These are phyloP conservation scores for Acromyrmex heyeri DNA, from an alignment of 1,140 invertebrate species.

Conservation along the genomic window DNA sequence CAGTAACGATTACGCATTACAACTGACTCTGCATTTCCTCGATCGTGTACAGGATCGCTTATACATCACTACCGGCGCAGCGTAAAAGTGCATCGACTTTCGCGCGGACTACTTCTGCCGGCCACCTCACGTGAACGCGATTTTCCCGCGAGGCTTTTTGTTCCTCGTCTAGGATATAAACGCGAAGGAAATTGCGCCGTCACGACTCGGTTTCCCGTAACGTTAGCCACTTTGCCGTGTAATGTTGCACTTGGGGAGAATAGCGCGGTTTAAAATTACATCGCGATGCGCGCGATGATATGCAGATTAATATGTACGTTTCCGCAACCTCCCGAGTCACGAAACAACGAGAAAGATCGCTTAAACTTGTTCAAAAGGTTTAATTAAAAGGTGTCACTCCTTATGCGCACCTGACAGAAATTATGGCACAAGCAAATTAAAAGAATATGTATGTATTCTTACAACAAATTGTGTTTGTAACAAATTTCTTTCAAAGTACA, in stretches of 20 bases:
- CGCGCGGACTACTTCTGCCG: conserved; percentile 19
- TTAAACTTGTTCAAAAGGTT: conserved; percentile 15
- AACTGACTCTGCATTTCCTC: conserved; percentile 61
- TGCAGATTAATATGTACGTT: conserved; percentile 59
- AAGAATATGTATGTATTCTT: neutral
- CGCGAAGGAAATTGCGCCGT: conserved; percentile 54
- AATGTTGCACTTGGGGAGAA: conserved; percentile 53
- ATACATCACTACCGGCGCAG: conserved; percentile 53
- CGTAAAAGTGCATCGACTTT: conserved; percentile 59
- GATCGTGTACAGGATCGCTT: conserved; percentile 55
- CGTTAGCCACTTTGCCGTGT: conserved; percentile 54
- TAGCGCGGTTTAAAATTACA: conserved; percentile 54
- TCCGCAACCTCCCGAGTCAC: conserved; percentile 32
- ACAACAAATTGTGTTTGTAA: neutral
- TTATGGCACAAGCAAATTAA: neutral
- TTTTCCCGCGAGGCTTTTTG: conserved; percentile 51
- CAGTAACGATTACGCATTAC: conserved; percentile 66
- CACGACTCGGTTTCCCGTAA: conserved; percentile 57
- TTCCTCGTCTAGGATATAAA: conserved; percentile 51
- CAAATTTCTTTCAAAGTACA: neutral
- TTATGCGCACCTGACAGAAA: neutral
- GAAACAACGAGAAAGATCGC: conserved; percentile 33
- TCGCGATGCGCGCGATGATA: conserved; percentile 52
- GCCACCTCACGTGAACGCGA: conserved; percentile 49
- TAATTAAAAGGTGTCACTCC: conserved; percentile 32